A percentile compares a stretch with the other conserved stretches of the same genome.
These are phyloP conservation scores for Hyperoplus immaculatus DNA, from an alignment of 2,797 vertebrate genomes.

Conservation along the genomic window DNA sequence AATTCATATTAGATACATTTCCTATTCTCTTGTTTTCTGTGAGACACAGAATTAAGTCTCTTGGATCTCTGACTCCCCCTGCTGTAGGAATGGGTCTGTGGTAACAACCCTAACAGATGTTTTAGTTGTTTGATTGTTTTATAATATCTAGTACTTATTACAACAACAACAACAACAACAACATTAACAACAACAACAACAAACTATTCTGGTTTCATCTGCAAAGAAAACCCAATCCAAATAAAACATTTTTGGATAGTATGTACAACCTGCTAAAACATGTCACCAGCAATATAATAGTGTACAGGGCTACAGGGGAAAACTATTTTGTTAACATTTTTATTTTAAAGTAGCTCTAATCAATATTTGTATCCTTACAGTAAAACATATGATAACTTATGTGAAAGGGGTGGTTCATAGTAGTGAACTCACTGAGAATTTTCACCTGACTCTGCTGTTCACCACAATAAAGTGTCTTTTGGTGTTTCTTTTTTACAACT, in stretches of 20 bases:
- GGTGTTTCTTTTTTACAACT: neutral
- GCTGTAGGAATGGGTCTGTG: slow-evolving; percentile 9
- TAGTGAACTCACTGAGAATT: neutral
- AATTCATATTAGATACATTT: neutral
- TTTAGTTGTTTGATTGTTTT: neutral
- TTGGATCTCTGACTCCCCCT: slow-evolving; percentile 50
- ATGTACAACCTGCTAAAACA: neutral
- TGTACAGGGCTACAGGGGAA: neutral
- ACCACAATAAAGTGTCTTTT: neutral
- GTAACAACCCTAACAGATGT: neutral
- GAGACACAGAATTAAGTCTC: neutral
- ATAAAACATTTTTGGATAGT: neutral
- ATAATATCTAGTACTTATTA: too few species aligned
- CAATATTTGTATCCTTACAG: neutral
- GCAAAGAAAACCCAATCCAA: neutral
- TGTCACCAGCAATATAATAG: neutral
- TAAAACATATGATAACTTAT: too few species aligned
- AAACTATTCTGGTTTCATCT: neutral
- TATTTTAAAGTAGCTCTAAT: neutral
- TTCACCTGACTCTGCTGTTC: neutral
- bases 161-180: neutral
- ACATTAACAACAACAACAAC: neutral
- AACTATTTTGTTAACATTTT: neutral
- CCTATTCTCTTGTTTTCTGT: neutral
- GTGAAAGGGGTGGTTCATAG: too few species aligned